phyloP scores from a whole-genome alignment of 1,140 invertebrate species.

The Lutraria rhynchaena region DNA sequence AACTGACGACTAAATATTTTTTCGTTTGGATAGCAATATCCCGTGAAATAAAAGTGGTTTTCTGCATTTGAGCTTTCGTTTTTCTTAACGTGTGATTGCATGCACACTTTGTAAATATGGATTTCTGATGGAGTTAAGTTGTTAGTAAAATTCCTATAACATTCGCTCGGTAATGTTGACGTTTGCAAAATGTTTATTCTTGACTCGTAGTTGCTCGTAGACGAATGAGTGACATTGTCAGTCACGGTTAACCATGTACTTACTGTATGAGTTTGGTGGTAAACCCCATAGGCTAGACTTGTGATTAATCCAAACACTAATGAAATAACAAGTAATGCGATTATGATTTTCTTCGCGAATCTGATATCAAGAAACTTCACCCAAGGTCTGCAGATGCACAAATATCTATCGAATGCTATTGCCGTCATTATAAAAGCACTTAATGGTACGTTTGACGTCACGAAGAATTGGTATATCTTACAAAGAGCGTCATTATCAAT shows the following conservation, averaged over 20 bases:
- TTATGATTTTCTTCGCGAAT: constrained; percentile 74
- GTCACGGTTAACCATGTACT: no score
- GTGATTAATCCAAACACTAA: constrained; percentile 75
- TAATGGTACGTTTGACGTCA: constrained; percentile 79
- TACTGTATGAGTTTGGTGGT: constrained; percentile 25
- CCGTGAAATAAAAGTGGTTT: constrained; percentile 38
- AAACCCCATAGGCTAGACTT: constrained; percentile 71
- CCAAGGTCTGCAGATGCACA: constrained; percentile 81
- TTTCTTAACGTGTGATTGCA: not conserved
- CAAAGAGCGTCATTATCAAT: constrained; percentile 73
- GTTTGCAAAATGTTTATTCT: no score
- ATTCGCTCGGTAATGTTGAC: no score
- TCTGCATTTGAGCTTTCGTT: not conserved
- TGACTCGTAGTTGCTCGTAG: no score
- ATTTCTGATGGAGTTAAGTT: no score
- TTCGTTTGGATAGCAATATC: constrained; percentile 63
- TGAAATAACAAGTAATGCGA: constrained; percentile 71
- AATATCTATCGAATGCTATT: constrained; percentile 81
- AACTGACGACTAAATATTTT: constrained; percentile 62
- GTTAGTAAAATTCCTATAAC: no score
- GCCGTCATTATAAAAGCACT: constrained; percentile 81
- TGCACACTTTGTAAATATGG: no score
- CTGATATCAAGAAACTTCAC: constrained; percentile 73
- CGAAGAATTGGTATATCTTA: constrained; percentile 79
- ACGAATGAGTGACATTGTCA: no score